phyloP scores from a whole-genome alignment of 2,113 vertebrate species.

The Campylomormyrus tamandua region DNA sequence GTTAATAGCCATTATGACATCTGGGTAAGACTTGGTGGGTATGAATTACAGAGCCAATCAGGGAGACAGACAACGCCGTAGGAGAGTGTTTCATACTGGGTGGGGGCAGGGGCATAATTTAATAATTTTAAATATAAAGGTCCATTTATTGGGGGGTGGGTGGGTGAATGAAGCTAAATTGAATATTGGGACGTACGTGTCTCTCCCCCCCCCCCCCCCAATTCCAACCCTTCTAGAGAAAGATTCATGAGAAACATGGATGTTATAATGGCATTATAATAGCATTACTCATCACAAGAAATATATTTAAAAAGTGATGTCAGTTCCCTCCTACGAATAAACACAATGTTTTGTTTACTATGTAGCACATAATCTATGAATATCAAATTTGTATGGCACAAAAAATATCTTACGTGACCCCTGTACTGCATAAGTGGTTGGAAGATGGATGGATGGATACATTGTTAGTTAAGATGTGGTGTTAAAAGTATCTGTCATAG shows the following conservation, averaged over 20 bases:
- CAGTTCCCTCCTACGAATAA: background rate
- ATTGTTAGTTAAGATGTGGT: background rate
- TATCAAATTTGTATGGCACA: background rate
- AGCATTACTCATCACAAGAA: background rate
- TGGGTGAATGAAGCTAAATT: background rate
- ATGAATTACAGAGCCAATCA: background rate
- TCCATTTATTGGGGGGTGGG: background rate
- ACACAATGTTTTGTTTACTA: background rate
- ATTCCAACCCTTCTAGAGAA: background rate
- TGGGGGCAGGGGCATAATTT: background rate
- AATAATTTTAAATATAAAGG: background rate
- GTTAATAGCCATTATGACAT: background rate
- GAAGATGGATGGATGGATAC: background rate
- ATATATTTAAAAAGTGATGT: background rate
- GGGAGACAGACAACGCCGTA: background rate
- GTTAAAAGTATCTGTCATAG: constrained; percentile 2
- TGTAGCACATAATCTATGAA: background rate
- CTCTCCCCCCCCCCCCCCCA: background rate
- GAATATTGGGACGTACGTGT: background rate
- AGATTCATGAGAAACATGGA: background rate
- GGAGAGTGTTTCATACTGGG: background rate
- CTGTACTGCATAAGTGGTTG: background rate
- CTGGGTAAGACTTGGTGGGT: background rate
- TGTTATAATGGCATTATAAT: background rate
- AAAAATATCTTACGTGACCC: background rate